phyloP scores from a whole-genome alignment of 30 jellyfish, hydroid and myxozoan genomes.

The Calvadosia cruxmelitensis region DNA sequence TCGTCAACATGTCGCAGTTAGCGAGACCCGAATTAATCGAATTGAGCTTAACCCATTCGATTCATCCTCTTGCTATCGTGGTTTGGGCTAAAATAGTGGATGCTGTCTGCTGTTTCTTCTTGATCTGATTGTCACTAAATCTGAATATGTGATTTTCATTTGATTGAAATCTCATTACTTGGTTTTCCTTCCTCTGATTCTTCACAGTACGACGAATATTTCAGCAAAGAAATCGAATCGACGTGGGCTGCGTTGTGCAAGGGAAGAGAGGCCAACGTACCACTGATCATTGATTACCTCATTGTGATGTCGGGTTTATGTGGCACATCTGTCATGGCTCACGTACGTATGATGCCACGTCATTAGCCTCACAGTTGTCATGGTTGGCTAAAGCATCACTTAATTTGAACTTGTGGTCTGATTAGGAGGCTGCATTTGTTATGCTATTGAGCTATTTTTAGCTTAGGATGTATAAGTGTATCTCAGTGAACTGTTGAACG shows the following conservation, averaged over 20 bases:
- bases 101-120: not conserved
- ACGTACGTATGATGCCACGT: conserved; percentile 48
- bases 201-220: conserved; percentile 81
- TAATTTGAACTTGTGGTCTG: too few relatives aligned
- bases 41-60: not conserved
- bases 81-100: too few relatives aligned
- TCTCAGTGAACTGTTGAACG: too few relatives aligned
- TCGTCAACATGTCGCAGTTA: not conserved
- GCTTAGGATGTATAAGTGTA: too few relatives aligned
- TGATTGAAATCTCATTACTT: too few relatives aligned
- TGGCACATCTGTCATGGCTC: conserved; percentile 93
- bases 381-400: too few relatives aligned
- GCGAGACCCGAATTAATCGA: not conserved
- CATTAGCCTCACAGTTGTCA: too few relatives aligned
- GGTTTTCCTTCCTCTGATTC: too few relatives aligned
- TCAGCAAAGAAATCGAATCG: conserved; percentile 92
- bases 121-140: not conserved
- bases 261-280: conserved; percentile 67
- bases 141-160: not conserved
- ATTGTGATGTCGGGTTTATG: conserved; percentile 90
- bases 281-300: conserved; percentile 61
- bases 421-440: too few relatives aligned
- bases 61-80: not conserved
- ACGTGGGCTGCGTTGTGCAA: conserved; percentile 83
- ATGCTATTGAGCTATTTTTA: too few relatives aligned